Evolutionary conservation across 2,797 vertebrate species (phyloP).

Genomic region (Peromyscus melanophrys): DNA sequence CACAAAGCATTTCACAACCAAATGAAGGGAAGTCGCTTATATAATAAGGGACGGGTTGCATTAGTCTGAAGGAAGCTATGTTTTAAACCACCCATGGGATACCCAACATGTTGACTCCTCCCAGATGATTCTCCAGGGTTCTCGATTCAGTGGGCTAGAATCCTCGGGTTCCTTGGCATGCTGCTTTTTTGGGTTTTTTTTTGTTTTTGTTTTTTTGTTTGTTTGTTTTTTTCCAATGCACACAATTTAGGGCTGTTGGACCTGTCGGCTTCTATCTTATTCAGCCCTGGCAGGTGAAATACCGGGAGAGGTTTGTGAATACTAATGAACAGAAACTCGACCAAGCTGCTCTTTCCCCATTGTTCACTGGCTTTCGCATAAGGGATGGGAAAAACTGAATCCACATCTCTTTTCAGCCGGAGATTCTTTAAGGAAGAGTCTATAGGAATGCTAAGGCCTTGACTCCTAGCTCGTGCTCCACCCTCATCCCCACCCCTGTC

Average conservation of each 20-base stretch:
- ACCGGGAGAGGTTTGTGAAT: slow-evolving; percentile 1
- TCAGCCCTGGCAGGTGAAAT: not conserved
- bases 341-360: not conserved
- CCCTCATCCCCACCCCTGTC: not conserved
- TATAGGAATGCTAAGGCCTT: not conserved
- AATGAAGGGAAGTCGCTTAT: not conserved
- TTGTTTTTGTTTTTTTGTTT: not conserved
- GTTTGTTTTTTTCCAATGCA: not conserved
- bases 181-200: not conserved
- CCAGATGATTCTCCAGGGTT: not conserved
- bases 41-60: not conserved
- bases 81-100: not conserved
- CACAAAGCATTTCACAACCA: not conserved
- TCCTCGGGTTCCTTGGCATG: not conserved
- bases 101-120: not conserved
- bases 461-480: no score
- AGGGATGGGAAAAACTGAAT: not conserved
- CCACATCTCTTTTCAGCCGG: not conserved
- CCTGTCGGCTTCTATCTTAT: not conserved
- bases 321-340: slow-evolving; percentile 1
- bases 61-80: not conserved
- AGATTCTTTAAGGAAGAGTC: not conserved
- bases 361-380: not conserved
- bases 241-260: not conserved
- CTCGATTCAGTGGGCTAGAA: not conserved